Base-by-base conservation (phyloP, 2,797 vertebrate species). In the Syncerus caffer region DNA sequence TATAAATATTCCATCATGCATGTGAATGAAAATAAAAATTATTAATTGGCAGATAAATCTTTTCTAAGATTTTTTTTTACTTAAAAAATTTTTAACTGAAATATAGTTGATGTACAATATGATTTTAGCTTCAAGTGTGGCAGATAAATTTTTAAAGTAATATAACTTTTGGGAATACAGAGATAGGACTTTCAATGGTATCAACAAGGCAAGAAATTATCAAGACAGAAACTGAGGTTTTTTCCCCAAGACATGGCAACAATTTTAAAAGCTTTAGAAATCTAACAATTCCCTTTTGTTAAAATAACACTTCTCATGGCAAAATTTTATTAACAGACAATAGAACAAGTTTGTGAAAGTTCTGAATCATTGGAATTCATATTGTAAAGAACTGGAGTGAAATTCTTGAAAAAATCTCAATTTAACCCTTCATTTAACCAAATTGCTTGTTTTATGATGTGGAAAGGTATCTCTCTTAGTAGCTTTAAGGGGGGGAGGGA, bases 161-260 rank as follows among this genome's bases (percentile, higher is more conserved):
- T 19, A n/a, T 67, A 95, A 86, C 19, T 88, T 90, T 76, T 27
- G 16, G 50, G 38, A 92, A 88, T 53, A 51, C 17, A 88, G 58
- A 74, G 57, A 90, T 50, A 64, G 50, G 45, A 51, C 34, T 90
- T 93, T 71, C 34, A 74, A 14, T 42, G 19, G 4, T 38, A 80
- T 92, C 47, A 16, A n/a, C 7, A 34, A 34, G 10, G 27, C 13
- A 92, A 93, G 83, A 88, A 96, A 93, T 93, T 55, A 79, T 85
- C 84, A 91, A 80, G 45, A 89, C 67, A 90, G 38, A 93, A 51
- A 45, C 38, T 97, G n/a, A 95, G 85, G 76, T 88, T 83, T 76
- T 84, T 95, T 83, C 79, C 50, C 60, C 47, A 87, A 93, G 53
- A 64, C 13, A 78, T 11, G 16, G 95, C 85, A 97, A 95, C 19